A percentile compares a stretch with the other conserved stretches of the same genome.
Conservation (phyloP, 2,888 invertebrate species). For the Lochmaea capreae region DNA sequence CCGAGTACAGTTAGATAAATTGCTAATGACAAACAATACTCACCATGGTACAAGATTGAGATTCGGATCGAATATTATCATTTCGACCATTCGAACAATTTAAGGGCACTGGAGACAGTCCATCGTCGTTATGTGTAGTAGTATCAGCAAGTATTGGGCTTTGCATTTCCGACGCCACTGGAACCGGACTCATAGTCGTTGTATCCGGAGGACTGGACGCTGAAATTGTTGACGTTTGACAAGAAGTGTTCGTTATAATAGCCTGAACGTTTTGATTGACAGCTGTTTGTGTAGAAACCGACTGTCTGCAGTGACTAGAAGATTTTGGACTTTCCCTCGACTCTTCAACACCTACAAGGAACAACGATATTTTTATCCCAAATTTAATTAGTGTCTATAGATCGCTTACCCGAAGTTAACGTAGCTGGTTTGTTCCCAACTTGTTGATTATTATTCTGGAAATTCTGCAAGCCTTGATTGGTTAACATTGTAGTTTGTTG, state of each 20-base stretch:
- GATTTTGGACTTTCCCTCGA: constrained; percentile 40
- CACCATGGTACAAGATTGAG: constrained; percentile 64
- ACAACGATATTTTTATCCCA: neutral
- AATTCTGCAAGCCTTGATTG: constrained; percentile 69
- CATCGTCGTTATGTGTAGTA: constrained; percentile 65
- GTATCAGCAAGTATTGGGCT: constrained; percentile 65
- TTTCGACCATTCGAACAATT: constrained; percentile 61
- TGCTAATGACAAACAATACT: constrained; percentile 35
- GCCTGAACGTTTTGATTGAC: constrained; percentile 67
- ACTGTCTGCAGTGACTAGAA: constrained; percentile 68
- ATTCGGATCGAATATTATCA: constrained; percentile 57
- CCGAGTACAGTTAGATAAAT: no score
- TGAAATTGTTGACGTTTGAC: constrained; percentile 63
- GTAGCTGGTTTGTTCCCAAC: constrained; percentile 59
- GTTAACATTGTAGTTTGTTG: constrained; percentile 84
- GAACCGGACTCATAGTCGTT: constrained; percentile 85
- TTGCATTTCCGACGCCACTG: constrained; percentile 71
- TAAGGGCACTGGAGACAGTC: constrained; percentile 64
- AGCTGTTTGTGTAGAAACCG: constrained; percentile 82
- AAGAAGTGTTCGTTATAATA: constrained; percentile 65
- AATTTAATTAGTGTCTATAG: neutral
- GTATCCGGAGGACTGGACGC: constrained; percentile 84
- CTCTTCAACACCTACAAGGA: constrained; percentile 13
- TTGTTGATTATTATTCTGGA: constrained; percentile 50
- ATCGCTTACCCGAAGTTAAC: constrained; percentile 70